Evolutionary conservation across 2,113 vertebrate genomes (phyloP).

Genomic region (Ancistrus triradiatus): DNA sequence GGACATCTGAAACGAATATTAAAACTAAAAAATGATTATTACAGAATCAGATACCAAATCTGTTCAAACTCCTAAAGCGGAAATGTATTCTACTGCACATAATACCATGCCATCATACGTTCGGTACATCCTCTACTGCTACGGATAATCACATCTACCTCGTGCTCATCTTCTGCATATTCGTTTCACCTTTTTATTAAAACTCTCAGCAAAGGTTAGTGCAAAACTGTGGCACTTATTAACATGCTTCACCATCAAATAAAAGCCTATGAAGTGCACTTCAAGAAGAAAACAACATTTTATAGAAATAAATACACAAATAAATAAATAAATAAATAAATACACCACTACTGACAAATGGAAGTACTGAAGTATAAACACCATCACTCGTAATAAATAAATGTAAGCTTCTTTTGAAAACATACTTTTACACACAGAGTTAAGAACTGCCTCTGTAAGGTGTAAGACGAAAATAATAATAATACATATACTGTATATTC

Average conservation of each 20-base stretch:
- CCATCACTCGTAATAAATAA: neutral
- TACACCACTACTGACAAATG: neutral
- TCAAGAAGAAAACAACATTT: too few relatives aligned
- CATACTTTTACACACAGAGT: too few relatives aligned
- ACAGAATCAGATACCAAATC: neutral
- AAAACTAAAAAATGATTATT: too few relatives aligned
- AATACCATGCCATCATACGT: neutral
- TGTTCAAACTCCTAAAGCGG: neutral
- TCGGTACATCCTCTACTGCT: neutral
- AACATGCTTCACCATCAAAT: neutral
- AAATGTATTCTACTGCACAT: neutral
- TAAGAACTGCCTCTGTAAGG: too few relatives aligned
- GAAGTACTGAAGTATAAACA: neutral
- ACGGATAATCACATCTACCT: neutral
- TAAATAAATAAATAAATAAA: constrained; percentile 22
- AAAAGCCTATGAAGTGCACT: constrained; percentile 39
- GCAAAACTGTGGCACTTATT: constrained; percentile 31
- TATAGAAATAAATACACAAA: neutral
- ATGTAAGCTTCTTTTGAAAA: too few relatives aligned
- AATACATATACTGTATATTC: too few relatives aligned
- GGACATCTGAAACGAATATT: too few relatives aligned
- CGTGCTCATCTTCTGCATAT: constrained; percentile 2
- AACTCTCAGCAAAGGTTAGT: constrained; percentile 16
- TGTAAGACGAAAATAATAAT: too few relatives aligned
- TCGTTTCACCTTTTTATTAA: neutral